Base-by-base conservation (phyloP, 2,888 invertebrate genomes). In the Synergus itoensis region DNA sequence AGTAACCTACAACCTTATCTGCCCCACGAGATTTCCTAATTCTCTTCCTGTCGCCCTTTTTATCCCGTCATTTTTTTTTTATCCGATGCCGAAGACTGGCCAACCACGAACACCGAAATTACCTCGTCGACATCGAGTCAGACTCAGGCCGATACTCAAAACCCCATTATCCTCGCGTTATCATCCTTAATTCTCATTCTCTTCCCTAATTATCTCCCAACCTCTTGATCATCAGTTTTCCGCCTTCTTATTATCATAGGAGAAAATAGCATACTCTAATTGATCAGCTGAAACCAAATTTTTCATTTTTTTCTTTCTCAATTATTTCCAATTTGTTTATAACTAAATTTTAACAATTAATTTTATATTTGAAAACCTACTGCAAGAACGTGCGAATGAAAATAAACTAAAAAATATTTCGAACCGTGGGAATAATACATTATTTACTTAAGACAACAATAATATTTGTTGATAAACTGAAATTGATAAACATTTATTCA, bases 131-230 rank as follows among this genome's bases (percentile, higher is more conserved):
- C 76, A 82, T 82, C 77, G 84, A 88, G 88, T 89, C 88, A 87
- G 84, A 83, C 81, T 78, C 89, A 90, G 87, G 80, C 82, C 78
- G 83, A 86, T 84, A 80, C 86, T 88, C 84, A 87, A 88, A 88
- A 89, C 81, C 83, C 87, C 85, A 88, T 88, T 87, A 88, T 86
- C 86, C 83, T 79, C 83, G 83, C 84, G 86, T 87, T 87, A 88
- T 89, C 85, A 83, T 88, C 85, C 85, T 88, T 88, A 89, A 89
- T 89, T 87, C 85, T 86, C 86, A 88, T 79, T 69, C 69, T 73
- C 45, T 53, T 83, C 77, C 28, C 57, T 77, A 81, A 84, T 85
- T 83, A 85, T 84, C 76, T 78, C 65, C 9, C 69, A 48, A 48
- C 69, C 65, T 80, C 78, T 83, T 62, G 76, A 69, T 77, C 73